Evolutionary conservation across 1,140 invertebrate genomes (phyloP), one percentile per base, ranked within the genome.

Genomic region (Zaprionus vittiger): DNA sequence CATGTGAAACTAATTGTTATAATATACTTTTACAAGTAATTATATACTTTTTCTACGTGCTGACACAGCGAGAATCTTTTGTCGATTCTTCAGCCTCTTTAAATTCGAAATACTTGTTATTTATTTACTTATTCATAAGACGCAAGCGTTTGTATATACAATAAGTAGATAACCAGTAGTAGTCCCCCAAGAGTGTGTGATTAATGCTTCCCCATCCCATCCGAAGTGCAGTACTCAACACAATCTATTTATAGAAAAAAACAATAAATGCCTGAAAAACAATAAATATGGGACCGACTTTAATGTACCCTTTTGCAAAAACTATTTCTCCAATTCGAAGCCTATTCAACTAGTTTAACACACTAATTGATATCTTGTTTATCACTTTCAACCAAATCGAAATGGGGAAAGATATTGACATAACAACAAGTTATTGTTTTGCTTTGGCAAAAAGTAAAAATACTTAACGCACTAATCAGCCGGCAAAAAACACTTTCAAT

Each of bases 401-500:
- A 57, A 67, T n/a, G 37, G 38, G 24, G 66, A 65, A 71, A 65
- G 26, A 24, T 12, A 76, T 79, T 79, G 67, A 57, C 66, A 52
- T 65, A 75, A 76, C 66, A 75, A 63, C 47, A 44, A 37, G 22
- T 38, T 56, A 26, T 73, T 22, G 38, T 55, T 67, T 69, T 52
- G 70, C 65, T 75, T 73, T 49, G 61, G 59, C 34, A 44, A 87
- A 87, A 90, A 76, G 64, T 84, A 73, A 73, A 86, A 86, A 74
- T 73, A 70, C 63, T 80, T 63, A 72, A 83, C 77, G 77, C 80
- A 86, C 84, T 80, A 78, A 83, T 83, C 77, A 66, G 65, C 41
- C 69, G 44, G 22, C 28, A 63, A 56, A 56, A 56, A 41, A 64
- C 34, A 74, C 37, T 80, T 80, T 81, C 68, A 90, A 81, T 83